These are phyloP conservation scores for Isoperla grammatica DNA, from an alignment of 2,888 invertebrate species.

Conservation along the genomic window DNA sequence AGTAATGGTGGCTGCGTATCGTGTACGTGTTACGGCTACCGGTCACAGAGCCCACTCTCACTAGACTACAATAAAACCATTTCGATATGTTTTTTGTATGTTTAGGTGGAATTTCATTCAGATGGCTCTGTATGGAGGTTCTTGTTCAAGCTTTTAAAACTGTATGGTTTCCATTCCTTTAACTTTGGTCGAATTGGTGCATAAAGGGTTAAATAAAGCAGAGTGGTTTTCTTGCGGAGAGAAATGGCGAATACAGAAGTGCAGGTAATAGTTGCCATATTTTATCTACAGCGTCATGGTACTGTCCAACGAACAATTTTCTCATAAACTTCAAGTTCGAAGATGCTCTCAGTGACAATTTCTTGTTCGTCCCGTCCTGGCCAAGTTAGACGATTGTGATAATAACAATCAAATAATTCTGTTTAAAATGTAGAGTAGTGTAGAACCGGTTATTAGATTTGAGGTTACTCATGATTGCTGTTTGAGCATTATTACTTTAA, in stretches of 20 bases:
- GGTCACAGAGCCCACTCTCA: neutral
- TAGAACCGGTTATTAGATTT: too few species aligned
- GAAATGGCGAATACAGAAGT: neutral
- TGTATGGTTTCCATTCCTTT: too few species aligned
- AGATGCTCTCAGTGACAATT: slow-evolving; percentile 9
- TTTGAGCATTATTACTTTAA: too few species aligned
- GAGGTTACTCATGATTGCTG: too few species aligned
- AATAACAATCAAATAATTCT: too few species aligned
- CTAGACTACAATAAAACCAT: neutral
- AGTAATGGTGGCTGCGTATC: neutral
- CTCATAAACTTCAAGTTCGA: neutral
- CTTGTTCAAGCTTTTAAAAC: too few species aligned
- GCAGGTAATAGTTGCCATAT: neutral
- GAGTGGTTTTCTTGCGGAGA: neutral
- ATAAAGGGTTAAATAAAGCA: too few species aligned
- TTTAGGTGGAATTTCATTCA: too few species aligned
- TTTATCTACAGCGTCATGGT: neutral
- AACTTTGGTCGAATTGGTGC: too few species aligned
- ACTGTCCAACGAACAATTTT: neutral
- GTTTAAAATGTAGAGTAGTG: too few species aligned
- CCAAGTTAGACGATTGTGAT: too few species aligned
- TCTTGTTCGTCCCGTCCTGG: slow-evolving; percentile 11
- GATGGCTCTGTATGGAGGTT: too few species aligned
- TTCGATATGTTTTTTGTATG: neutral
- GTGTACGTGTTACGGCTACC: neutral